A percentile compares a stretch with the other conserved stretches of the same genome.
These are phyloP conservation scores for Drosophila nigritarsus DNA, from an alignment of 2,888 invertebrate species.

Conservation along the genomic window DNA sequence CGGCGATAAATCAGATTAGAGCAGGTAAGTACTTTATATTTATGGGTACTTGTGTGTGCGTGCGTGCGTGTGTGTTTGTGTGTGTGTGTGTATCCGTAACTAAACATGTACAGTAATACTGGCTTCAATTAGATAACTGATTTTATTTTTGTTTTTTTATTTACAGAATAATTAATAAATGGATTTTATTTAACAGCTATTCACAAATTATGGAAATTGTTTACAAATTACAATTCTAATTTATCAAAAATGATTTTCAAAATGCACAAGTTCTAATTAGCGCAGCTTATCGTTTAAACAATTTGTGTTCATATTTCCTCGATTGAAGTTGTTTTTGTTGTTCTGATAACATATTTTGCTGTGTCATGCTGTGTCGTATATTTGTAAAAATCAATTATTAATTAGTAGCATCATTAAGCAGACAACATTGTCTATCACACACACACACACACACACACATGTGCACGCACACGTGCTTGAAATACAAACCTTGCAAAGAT, in stretches of 20 bases:
- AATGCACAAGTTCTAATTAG: not conserved
- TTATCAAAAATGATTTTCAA: not conserved
- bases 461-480: constrained; percentile 13
- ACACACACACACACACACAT: constrained; percentile 4
- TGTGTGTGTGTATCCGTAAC: not conserved
- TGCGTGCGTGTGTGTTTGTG: not conserved
- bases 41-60: not conserved
- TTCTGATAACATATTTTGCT: constrained; percentile 22
- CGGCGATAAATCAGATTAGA: constrained; percentile 19
- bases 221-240: not conserved
- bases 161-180: not conserved
- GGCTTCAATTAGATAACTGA: not conserved
- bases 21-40: not conserved
- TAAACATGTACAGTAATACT: not conserved
- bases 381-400: constrained; percentile 35
- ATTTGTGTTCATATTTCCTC: not conserved
- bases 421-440: not conserved
- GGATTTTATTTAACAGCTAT: not conserved
- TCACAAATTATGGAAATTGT: not conserved
- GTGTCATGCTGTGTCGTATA: constrained; percentile 44
- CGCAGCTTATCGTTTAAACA: constrained; percentile 11
- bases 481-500: constrained; percentile 24
- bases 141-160: not conserved
- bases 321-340: constrained; percentile 4
- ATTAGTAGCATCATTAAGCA: constrained; percentile 9